Evolutionary conservation across 2,888 invertebrate species (phyloP).

Genomic region (Cryptops parisi): DNA sequence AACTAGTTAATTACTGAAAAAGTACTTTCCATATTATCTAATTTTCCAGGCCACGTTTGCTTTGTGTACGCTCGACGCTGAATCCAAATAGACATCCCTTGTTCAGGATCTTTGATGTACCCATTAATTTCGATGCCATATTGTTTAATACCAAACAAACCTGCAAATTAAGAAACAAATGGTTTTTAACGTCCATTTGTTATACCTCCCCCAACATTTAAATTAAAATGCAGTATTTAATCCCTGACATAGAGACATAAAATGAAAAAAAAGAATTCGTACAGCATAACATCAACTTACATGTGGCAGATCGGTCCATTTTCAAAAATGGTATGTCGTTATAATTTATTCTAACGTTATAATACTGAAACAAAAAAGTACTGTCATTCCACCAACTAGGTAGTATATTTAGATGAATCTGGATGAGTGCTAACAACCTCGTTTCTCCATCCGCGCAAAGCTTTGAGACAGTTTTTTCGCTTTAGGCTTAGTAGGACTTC

Average conservation of each 20-base stretch:
- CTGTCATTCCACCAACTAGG: neutral
- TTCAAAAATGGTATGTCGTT: conserved; percentile 45
- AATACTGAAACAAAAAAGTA: conserved; percentile 46
- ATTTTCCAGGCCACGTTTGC: conserved; percentile 89
- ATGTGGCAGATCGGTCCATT: conserved; percentile 86
- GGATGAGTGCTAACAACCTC: conserved; percentile 44
- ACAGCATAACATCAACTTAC: too few species aligned
- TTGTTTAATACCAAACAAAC: conserved; percentile 78
- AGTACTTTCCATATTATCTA: conserved; percentile 69
- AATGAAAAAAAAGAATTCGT: too few species aligned
- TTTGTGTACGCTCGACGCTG: conserved; percentile 81
- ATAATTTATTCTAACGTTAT: conserved; percentile 69
- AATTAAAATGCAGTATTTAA: too few species aligned
- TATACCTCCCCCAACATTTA: too few species aligned
- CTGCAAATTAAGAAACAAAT: too few species aligned
- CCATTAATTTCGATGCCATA: conserved; percentile 93
- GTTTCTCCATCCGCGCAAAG: conserved; percentile 65
- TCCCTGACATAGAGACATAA: too few species aligned
- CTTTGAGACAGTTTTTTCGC: conserved; percentile 56
- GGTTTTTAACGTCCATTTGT: too few species aligned
- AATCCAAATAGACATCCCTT: conserved; percentile 80
- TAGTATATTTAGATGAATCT: neutral
- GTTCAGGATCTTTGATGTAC: conserved; percentile 67
- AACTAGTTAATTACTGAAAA: too few species aligned
- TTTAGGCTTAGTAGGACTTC: conserved; percentile 61